phyloP scores from a whole-genome alignment of 1,140 invertebrate species.

The Brachionus sp. region DNA sequence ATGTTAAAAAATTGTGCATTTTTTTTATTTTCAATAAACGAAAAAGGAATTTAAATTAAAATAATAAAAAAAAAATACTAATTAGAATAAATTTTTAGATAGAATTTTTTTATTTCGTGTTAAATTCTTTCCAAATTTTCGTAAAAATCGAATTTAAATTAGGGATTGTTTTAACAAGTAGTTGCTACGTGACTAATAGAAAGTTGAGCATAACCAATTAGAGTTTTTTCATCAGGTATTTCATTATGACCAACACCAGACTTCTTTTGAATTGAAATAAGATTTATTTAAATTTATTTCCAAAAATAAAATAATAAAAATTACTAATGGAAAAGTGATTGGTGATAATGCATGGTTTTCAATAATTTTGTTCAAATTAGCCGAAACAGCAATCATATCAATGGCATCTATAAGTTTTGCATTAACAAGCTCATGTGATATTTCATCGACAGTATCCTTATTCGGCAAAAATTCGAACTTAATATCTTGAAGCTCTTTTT shows the following conservation, averaged over 20 bases:
- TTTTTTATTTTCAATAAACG: slow-evolving; percentile 1
- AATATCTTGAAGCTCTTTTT: slow-evolving; percentile 46
- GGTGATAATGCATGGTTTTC: slow-evolving; percentile 8
- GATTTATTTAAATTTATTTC: background rate
- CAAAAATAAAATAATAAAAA: background rate
- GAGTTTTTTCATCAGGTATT: slow-evolving; percentile 82
- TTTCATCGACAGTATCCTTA: slow-evolving; percentile 27
- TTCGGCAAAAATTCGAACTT: slow-evolving; percentile 42
- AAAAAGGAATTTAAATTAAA: background rate
- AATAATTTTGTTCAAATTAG: slow-evolving; percentile 23
- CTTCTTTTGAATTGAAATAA: slow-evolving; percentile 66
- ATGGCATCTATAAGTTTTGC: slow-evolving; percentile 44
- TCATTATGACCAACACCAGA: slow-evolving; percentile 75
- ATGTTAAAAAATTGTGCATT: background rate
- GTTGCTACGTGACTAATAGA: slow-evolving; percentile 64
- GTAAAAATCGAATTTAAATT: background rate
- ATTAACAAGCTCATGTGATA: slow-evolving; percentile 37
- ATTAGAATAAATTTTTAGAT: background rate
- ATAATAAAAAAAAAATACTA: slow-evolving; percentile 2
- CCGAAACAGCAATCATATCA: slow-evolving; percentile 32
- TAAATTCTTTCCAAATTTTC: background rate
- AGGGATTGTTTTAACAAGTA: background rate
- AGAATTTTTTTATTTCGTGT: background rate
- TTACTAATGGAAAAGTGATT: slow-evolving; percentile 36
- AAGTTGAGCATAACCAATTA: slow-evolving; percentile 93